A percentile compares a stretch with the other conserved stretches of the same genome.
These are phyloP conservation scores for Ctenochaetus hawaiiensis DNA, from an alignment of 2,797 vertebrate species.

Conservation along the genomic window DNA sequence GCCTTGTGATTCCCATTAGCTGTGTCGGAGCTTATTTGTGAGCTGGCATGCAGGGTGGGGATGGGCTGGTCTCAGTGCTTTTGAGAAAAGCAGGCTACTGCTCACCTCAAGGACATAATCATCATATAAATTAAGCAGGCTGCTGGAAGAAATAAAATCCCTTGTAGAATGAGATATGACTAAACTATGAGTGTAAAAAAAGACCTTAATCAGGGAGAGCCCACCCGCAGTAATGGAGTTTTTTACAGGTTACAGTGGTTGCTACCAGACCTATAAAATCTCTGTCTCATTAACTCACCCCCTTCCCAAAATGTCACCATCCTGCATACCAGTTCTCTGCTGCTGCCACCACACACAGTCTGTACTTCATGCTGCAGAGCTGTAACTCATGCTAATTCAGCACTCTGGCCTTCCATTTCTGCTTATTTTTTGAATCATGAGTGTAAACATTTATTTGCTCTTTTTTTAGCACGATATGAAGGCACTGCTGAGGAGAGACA, in stretches of 20 bases:
- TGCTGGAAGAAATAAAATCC: not conserved
- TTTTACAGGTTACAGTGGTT: conserved; percentile 27
- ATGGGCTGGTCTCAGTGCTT: conserved; percentile 3
- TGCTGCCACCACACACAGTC: conserved; percentile 50
- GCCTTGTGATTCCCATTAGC: conserved; percentile 75
- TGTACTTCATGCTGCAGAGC: conserved; percentile 52
- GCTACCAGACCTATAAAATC: conserved; percentile 33
- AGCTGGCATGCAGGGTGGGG: conserved; percentile 38
- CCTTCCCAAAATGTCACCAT: conserved; percentile 31
- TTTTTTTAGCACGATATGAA: conserved; percentile 64
- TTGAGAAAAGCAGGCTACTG: conserved; percentile 15
- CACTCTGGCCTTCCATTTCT: conserved; percentile 51
- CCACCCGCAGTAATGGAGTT: conserved; percentile 39
- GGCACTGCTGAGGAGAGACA: conserved; percentile 46
- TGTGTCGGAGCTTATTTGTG: conserved; percentile 55
- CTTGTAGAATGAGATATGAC: not conserved
- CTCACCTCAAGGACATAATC: conserved; percentile 1
- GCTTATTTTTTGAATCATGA: conserved; percentile 66
- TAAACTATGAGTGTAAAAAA: not conserved
- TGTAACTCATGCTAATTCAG: conserved; percentile 54
- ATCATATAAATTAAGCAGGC: not conserved
- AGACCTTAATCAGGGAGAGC: conserved; percentile 17
- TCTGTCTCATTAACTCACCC: conserved; percentile 29
- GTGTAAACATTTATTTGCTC: conserved; percentile 80
- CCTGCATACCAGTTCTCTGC: conserved; percentile 26